Base-by-base conservation (phyloP, 2,797 vertebrate genomes). In the Vespertilio murinus region DNA sequence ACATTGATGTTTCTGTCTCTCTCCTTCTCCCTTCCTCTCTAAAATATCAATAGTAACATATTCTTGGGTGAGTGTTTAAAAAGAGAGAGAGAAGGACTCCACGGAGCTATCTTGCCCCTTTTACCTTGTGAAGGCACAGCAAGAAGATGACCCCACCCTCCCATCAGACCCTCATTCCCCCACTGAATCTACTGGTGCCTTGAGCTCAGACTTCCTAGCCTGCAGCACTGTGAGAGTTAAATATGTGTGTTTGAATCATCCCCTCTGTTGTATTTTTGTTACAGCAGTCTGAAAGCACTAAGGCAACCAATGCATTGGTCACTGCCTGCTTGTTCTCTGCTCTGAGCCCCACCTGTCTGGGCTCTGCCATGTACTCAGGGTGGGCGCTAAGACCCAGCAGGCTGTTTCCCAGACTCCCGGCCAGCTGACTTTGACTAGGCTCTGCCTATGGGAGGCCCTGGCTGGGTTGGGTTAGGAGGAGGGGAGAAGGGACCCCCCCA, bases 321-420 rank as follows among this genome's bases (percentile, higher is more conserved):
- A 1, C 18, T 35, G 45, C 28, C 28, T 33, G 64, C 54, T 40
- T 54, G 9, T 78, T 45, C 54, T 64, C n/a, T 35, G 38, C 2
- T 33, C 49, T 67, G 0, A 4, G 20, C 25, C 3, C 38, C 8
- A 12, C 25, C 40, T 28, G 38, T 38, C 40, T 38, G 42, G 4
- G 22, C 38, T 74, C 45, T 35, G 13, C 20, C 17, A 0, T 35
- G 8, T 6, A 0, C 22, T 6, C 14, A 28, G 0, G 54, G 56
- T 1, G 11, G 25, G 13, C 8, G 3, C 59, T 54, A 22, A 80
- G 47, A 45, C 61, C 40, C 69, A 79, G 73, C 22, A 74, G 42
- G 25, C 38, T 52, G 10, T 69, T 94, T 22, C 42, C 45, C 13
- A 6, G 59, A 42, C 70, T 75, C 33, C 5, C 14, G 42, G 30